A percentile compares a stretch with the other conserved stretches of the same genome.
These are phyloP conservation scores for Prietella phreatophila DNA, from an alignment of 2,113 vertebrate genomes.

Conservation along the genomic window DNA sequence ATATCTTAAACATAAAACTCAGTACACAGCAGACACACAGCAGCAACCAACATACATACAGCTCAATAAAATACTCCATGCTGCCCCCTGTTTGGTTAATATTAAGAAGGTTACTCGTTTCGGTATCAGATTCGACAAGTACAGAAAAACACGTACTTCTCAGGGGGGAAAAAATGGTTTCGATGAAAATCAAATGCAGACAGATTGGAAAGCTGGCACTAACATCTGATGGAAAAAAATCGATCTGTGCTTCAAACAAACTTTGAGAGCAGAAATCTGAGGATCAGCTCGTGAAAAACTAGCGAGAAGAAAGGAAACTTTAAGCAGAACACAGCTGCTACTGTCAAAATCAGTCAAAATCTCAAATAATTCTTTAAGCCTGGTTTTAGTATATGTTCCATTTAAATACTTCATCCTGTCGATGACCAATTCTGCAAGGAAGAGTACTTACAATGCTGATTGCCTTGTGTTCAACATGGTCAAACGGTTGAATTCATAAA, in stretches of 20 bases:
- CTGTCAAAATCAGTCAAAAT: neutral
- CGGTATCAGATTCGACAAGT: neutral
- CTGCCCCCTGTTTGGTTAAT: neutral
- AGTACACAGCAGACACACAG: neutral
- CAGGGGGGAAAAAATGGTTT: neutral
- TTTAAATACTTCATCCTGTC: neutral
- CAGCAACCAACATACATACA: neutral
- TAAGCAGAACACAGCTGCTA: slow-evolving; percentile 7
- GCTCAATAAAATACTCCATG: neutral
- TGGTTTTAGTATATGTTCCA: neutral
- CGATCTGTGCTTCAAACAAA: neutral
- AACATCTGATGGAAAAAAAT: neutral
- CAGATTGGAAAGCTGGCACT: slow-evolving; percentile 13
- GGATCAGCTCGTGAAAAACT: neutral
- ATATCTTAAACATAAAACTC: neutral
- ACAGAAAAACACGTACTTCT: neutral
- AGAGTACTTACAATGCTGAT: slow-evolving; percentile 49
- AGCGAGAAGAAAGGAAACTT: neutral
- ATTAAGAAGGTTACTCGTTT: neutral
- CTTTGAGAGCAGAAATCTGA: neutral
- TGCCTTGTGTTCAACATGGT: neutral
- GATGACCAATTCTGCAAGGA: neutral
- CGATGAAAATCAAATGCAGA: neutral
- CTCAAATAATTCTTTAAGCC: neutral
- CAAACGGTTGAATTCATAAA: neutral